Conservation (phyloP, 35 echinoderm and acorn worm species). For the Diadema setosum region DNA sequence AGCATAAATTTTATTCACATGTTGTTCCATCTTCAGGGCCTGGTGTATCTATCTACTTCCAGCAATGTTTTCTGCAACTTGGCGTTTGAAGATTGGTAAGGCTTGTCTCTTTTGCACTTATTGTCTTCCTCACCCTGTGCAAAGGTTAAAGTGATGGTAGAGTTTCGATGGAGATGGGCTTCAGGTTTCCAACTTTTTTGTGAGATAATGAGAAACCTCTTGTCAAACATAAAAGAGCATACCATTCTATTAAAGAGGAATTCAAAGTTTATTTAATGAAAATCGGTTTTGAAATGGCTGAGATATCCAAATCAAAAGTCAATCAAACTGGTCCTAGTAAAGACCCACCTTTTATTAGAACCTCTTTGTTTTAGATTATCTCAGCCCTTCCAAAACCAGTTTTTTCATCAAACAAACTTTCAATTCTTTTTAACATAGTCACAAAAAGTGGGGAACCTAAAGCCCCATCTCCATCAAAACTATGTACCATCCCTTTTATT, state of each 20-base stretch:
- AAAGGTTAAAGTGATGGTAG: not conserved
- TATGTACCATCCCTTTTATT: too few relatives aligned
- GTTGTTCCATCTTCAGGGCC: conserved; percentile 29
- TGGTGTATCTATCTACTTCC: conserved; percentile 48
- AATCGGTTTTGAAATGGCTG: not conserved
- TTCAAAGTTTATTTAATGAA: not conserved
- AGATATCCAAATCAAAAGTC: too few relatives aligned
- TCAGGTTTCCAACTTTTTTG: not conserved
- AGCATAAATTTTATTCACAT: too few relatives aligned
- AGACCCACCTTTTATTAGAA: too few relatives aligned
- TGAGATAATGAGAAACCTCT: not conserved
- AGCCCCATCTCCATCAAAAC: too few relatives aligned
- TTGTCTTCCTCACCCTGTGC: not conserved
- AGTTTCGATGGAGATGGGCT: not conserved
- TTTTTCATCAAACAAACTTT: too few relatives aligned
- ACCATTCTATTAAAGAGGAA: not conserved
- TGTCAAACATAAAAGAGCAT: not conserved
- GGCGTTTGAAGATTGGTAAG: conserved; percentile 72
- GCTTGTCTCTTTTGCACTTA: not conserved
- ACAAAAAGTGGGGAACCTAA: too few relatives aligned
- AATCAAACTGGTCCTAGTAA: too few relatives aligned
- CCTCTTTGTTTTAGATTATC: too few relatives aligned
- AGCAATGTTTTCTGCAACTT: conserved; percentile 34
- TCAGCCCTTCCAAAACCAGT: too few relatives aligned
- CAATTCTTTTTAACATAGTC: too few relatives aligned